phyloP scores from a whole-genome alignment of 2,888 invertebrate genomes.

The Drosophila atripex region DNA sequence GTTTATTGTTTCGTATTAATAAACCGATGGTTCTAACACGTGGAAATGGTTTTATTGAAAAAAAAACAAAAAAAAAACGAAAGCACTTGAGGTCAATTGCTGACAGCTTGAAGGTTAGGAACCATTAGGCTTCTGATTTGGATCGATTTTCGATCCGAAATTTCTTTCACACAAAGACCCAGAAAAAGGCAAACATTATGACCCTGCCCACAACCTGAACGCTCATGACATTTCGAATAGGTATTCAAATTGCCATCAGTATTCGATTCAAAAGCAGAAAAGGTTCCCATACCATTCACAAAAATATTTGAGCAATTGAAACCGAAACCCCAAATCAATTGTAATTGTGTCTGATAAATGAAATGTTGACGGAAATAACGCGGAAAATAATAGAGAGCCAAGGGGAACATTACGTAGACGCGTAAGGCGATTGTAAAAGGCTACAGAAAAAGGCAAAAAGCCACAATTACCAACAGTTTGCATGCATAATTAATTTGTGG shows the following conservation, averaged over 20 bases:
- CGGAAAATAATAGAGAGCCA: slow-evolving; percentile 29
- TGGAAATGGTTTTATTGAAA: slow-evolving; percentile 10
- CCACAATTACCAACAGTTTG: slow-evolving; percentile 66
- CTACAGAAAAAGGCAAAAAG: slow-evolving; percentile 38
- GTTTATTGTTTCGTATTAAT: slow-evolving; percentile 11
- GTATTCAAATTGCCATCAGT: slow-evolving; percentile 71
- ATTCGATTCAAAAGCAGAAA: slow-evolving; percentile 17
- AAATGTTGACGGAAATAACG: slow-evolving; percentile 73
- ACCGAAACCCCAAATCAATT: slow-evolving; percentile 66
- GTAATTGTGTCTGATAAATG: slow-evolving; percentile 73
- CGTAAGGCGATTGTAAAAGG: slow-evolving; percentile 67
- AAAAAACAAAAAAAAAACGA: slow-evolving; percentile 1
- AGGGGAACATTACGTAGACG: slow-evolving; percentile 53
- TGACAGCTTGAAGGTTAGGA: slow-evolving; percentile 23
- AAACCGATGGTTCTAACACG: slow-evolving; percentile 16
- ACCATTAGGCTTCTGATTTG: slow-evolving; percentile 24
- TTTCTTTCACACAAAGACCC: slow-evolving; percentile 36
- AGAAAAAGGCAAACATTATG: slow-evolving; percentile 25
- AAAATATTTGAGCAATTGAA: slow-evolving; percentile 62
- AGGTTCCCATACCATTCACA: slow-evolving; percentile 56
- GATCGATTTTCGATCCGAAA: slow-evolving; percentile 24
- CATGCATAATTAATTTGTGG: slow-evolving; percentile 80
- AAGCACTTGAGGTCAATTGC: slow-evolving; percentile 3
- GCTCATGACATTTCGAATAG: slow-evolving; percentile 70
- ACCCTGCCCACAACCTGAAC: slow-evolving; percentile 63